Percentiles rank a stretch among this genome's conserved stretches.
Evolutionary conservation across 2,797 vertebrate species (phyloP).

Genomic region (Threskiornis aethiopicus): DNA sequence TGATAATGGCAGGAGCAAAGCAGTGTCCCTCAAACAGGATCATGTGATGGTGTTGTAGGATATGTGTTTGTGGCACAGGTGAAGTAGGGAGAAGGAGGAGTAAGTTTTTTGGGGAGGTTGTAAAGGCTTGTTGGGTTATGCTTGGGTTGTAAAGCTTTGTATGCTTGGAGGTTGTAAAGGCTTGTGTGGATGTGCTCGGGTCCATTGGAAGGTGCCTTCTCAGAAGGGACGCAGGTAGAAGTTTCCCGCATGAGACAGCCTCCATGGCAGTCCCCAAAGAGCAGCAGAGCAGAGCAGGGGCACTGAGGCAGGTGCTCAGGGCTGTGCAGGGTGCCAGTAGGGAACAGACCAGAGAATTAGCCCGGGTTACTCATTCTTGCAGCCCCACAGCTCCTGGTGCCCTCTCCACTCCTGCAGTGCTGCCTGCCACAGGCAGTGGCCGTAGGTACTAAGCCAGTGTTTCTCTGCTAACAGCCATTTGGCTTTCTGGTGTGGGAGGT

Average conservation of each 20-base stretch:
- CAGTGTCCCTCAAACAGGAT: no score
- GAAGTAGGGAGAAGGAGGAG: background rate
- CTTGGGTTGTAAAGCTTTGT: background rate
- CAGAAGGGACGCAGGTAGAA: fast-evolving
- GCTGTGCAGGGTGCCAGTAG: background rate
- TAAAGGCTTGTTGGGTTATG: background rate
- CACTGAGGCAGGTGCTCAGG: fast-evolving
- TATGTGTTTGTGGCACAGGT: no score
- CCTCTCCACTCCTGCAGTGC: background rate
- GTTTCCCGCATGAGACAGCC: background rate
- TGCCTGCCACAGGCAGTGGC: fast-evolving
- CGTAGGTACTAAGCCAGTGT: fast-evolving
- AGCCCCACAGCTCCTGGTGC: background rate
- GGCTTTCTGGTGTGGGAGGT: background rate
- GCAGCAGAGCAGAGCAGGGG: fast-evolving
- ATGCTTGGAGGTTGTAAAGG: background rate
- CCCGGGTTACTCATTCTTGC: background rate
- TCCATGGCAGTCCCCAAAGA: background rate
- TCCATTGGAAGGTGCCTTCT: background rate
- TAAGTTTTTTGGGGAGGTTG: background rate
- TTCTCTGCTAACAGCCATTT: background rate
- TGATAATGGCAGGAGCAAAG: no score
- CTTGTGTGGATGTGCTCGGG: background rate
- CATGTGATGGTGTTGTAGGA: no score
- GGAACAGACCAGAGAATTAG: background rate